Conservation (phyloP, 1,140 invertebrate species). For the Heliconius himera region DNA sequence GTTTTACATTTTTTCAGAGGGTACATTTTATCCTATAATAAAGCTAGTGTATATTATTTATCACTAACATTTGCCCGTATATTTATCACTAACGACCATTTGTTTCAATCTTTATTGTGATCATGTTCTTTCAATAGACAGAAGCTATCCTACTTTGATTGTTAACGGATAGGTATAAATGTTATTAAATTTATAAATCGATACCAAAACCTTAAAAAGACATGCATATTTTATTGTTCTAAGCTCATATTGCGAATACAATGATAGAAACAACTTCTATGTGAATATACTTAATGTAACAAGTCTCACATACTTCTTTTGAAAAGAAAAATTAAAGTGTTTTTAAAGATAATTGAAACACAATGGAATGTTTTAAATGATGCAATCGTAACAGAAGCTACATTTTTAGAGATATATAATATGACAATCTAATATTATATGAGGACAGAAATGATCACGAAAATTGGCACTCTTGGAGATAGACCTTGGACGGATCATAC, state of each 20-base stretch:
- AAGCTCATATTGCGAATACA: slow-evolving; percentile 27
- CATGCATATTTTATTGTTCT: slow-evolving; percentile 21
- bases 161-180: slow-evolving; percentile 4
- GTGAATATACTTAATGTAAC: slow-evolving; percentile 8
- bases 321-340: background rate
- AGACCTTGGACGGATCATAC: slow-evolving; percentile 50
- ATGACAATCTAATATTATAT: slow-evolving; percentile 17
- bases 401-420: background rate
- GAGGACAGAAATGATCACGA: slow-evolving; percentile 37
- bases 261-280: slow-evolving; percentile 9
- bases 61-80: slow-evolving; percentile 3
- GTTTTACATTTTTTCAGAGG: background rate
- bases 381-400: background rate
- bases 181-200: slow-evolving; percentile 21
- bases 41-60: slow-evolving; percentile 25
- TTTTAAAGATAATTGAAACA: background rate
- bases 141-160: background rate
- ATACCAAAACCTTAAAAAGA: slow-evolving; percentile 31
- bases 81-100: background rate
- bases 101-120: background rate
- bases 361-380: background rate
- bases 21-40: slow-evolving; percentile 18
- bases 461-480: slow-evolving; percentile 43
- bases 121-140: background rate
- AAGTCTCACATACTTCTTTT: slow-evolving; percentile 19